phyloP scores from a whole-genome alignment of 2,888 invertebrate genomes.

The Ectobius pallidus region DNA sequence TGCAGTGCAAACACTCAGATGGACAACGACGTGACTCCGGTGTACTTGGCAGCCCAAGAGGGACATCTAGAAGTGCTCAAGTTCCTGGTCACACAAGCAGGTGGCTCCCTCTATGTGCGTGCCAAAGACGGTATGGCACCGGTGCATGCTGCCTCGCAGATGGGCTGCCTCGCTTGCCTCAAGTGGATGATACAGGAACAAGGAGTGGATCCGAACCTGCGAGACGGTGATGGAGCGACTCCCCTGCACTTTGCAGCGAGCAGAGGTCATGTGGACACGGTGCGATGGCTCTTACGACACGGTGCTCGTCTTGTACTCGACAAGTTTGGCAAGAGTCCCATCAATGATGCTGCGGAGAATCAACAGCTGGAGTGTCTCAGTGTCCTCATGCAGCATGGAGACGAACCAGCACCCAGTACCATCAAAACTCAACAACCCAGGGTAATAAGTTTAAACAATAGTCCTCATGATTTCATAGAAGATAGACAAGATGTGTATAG shows the following conservation, averaged over 20 bases:
- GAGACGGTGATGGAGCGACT: constrained; percentile 88
- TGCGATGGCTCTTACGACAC: constrained; percentile 81
- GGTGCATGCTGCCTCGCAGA: constrained; percentile 88
- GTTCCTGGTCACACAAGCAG: constrained; percentile 82
- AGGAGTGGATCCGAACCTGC: constrained; percentile 80
- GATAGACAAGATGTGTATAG: too few relatives aligned
- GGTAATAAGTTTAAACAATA: too few relatives aligned
- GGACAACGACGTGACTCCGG: constrained; percentile 91
- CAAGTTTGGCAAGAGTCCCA: constrained; percentile 87
- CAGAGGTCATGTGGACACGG: constrained; percentile 77
- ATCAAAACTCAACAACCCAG: too few relatives aligned
- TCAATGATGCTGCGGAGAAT: constrained; percentile 90
- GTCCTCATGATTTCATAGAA: too few relatives aligned
- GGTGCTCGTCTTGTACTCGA: constrained; percentile 82
- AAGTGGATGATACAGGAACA: constrained; percentile 92
- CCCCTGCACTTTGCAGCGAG: constrained; percentile 90
- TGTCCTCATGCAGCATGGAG: too few relatives aligned
- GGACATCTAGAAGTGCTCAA: constrained; percentile 86
- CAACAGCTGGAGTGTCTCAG: constrained; percentile 73
- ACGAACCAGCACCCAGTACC: too few relatives aligned
- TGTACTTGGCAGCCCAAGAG: constrained; percentile 87
- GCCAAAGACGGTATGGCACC: constrained; percentile 92
- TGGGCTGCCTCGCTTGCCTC: constrained; percentile 84
- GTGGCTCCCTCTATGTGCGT: constrained; percentile 80
- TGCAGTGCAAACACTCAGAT: constrained; percentile 87